Conservation (phyloP, 1,140 invertebrate species). For the Nylanderia fulva region DNA sequence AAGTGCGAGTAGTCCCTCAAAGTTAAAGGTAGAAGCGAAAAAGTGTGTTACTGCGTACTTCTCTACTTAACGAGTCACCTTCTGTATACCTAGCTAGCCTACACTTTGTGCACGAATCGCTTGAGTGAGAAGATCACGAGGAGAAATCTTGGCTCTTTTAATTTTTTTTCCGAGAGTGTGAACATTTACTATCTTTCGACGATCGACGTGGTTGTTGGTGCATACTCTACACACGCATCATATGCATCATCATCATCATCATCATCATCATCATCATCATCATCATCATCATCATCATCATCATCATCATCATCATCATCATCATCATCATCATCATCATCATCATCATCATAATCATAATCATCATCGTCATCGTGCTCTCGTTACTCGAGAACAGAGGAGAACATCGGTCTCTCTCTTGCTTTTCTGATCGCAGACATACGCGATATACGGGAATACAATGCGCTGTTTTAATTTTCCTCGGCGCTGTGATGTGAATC, state of each 20-base stretch:
- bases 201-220: conserved; percentile 36
- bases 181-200: conserved; percentile 51
- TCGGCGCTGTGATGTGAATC: not conserved
- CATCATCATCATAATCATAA: too few relatives aligned
- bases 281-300: too few relatives aligned
- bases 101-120: conserved; percentile 41
- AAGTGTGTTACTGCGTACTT: conserved; percentile 26
- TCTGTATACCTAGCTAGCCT: conserved; percentile 31
- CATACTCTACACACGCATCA: conserved; percentile 36
- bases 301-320: too few relatives aligned
- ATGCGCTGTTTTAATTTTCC: not conserved
- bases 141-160: not conserved
- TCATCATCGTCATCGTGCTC: not conserved
- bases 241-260: conserved; percentile 40
- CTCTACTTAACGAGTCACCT: conserved; percentile 27
- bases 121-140: conserved; percentile 25
- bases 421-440: not conserved
- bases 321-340: too few relatives aligned
- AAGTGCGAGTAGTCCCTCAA: conserved; percentile 28
- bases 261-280: too few relatives aligned
- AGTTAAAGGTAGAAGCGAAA: conserved; percentile 52
- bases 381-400: not conserved
- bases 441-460: conserved; percentile 9
- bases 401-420: not conserved
- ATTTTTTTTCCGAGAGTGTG: conserved; percentile 9